Evolutionary conservation across 2,113 vertebrate species (phyloP), one percentile per base, ranked within the genome.

Genomic region (Paedocypris sp.): DNA sequence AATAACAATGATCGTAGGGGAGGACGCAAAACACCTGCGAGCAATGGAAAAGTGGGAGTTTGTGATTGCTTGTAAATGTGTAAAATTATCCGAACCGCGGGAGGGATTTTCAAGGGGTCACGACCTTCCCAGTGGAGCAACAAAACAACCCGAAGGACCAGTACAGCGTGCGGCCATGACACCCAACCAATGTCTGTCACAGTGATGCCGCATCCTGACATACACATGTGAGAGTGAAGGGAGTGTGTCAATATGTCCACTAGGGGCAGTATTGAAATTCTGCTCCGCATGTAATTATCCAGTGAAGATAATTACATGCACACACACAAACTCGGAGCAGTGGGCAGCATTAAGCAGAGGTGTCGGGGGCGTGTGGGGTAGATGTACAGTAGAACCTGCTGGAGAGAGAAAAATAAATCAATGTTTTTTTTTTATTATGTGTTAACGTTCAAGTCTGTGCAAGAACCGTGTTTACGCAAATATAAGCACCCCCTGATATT

Each of bases 21-120:
- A 85, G 84, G 80, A 72, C 82, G 74, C 88, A 88, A 92, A 91
- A 90, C 90, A 80, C 68, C 66, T 22, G 29, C 35, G 6, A 8
- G 29, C 48, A 36, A 70, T 57, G 80, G 81, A 82, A 83, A 87
- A 85, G 86, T 83, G 83, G 79, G 35, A 19, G 38, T 32, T 61
- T 9, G 67, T 69, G 74, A 77, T 71, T 79, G 68, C 18, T 82
- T 86, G 68, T 78, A 82, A 87, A 81, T 86, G 80, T 69, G 70
- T 72, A 74, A 71, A 79, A 78, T 75, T 82, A 82, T 84, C 84
- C 83, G 90, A 85, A 86, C 83, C 80, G 29, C 5, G 19, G 72
- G 25, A 62, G 78, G 81, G 87, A 89, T 89, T 80, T 11, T 81
- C 74, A 77, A 78, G 77, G 82, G 87, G 88, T 88, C 84, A 73